Evolutionary conservation across 2,888 invertebrate genomes (phyloP), one percentile per base, ranked within the genome.

Genomic region (Drosophila falleni): DNA sequence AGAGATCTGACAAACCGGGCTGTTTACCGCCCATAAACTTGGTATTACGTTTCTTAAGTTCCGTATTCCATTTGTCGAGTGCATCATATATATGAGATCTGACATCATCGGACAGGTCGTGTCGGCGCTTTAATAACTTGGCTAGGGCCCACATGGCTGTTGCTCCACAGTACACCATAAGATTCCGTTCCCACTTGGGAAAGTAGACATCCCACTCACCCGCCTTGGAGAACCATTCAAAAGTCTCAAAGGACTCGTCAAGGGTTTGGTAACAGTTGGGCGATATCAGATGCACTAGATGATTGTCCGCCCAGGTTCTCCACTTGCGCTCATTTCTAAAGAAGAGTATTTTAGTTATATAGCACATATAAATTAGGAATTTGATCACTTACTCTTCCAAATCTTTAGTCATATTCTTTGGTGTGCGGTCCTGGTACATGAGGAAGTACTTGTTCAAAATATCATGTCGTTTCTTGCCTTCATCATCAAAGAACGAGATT

Each of bases 181-280:
- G 91, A 50, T 94, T 93, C 74, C 97, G 94, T 92, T 99, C 98
- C 96, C 97, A 97, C 0, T 94, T 90, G 0, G 97, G 96, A 91
- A 99, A 99, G 81, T 96, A 95, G 63, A 96, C 94, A 63, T 96
- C 95, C 99, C 99, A 99, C 71, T 97, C 96, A 0, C 99, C 99
- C 10, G 96, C 96, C 81, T 97, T 94, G 5, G 98, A 97, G 93
- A 99, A 99, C 96, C 98, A 98, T 78, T 95, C 95, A 92, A 99
- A 99, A 0, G 99, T 97, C 91, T 98, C 96, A 23, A 98, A 92
- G 0, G 99, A 95, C 93, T 99, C 99, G 0, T 93, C 93, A 0
- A 95, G 93, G 0, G 97, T 97, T 65, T 98, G 95, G 91, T 99
- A 99, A 33, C 99, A 98, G 93, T 99, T 99, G 0, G 99, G 99